These are phyloP conservation scores for Hemicentrotus pulcherrimus DNA, from an alignment of 35 echinoderm and acorn worm genomes.

Conservation along the genomic window DNA sequence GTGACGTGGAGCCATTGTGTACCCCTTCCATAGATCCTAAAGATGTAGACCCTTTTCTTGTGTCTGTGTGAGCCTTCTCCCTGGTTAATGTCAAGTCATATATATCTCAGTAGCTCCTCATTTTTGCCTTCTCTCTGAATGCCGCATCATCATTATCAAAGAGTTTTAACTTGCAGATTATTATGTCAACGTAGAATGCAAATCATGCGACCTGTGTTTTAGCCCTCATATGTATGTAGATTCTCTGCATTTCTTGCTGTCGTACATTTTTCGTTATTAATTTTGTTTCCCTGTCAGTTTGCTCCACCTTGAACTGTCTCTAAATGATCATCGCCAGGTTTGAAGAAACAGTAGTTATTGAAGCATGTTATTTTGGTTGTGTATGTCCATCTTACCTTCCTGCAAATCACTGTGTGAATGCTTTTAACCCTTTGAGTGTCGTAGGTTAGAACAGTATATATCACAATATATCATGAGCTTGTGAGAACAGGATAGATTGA, in stretches of 20 bases:
- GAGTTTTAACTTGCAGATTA: neutral
- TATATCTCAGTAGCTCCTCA: neutral
- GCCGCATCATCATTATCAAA: neutral
- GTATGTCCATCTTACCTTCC: neutral
- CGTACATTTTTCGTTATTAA: neutral
- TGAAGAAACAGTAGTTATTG: neutral
- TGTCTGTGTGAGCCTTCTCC: neutral
- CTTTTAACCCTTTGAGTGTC: neutral
- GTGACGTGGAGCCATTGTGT: neutral
- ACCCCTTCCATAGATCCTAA: neutral
- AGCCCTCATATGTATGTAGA: neutral
- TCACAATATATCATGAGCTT: neutral
- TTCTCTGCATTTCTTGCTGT: neutral
- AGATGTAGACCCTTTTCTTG: neutral
- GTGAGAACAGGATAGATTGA: neutral
- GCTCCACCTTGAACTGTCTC: neutral
- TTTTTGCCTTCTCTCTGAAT: neutral
- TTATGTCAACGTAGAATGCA: neutral
- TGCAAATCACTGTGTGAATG: neutral
- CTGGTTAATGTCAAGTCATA: neutral
- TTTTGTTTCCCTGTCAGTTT: neutral
- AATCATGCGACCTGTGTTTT: neutral
- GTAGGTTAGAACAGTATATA: neutral
- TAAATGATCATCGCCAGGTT: neutral
- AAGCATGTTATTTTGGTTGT: neutral